Percentiles rank a stretch among this genome's conserved stretches.
phyloP scores from a whole-genome alignment of 2,113 vertebrate species.

The Sterrhoptilus dennistouni region DNA sequence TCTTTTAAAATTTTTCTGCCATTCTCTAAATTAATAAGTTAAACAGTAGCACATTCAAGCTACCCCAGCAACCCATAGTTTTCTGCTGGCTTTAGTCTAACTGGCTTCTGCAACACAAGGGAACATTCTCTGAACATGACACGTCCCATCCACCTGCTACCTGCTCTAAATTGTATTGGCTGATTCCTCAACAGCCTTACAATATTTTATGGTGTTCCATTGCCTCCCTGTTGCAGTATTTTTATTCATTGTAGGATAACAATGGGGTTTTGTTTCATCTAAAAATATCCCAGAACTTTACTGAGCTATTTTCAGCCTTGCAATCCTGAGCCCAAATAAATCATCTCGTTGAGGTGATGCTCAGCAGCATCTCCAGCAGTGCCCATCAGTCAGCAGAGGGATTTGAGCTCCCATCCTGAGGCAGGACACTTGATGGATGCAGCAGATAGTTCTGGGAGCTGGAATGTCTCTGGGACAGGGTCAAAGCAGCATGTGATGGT shows the following conservation, averaged over 20 bases:
- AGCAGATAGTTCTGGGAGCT: background rate
- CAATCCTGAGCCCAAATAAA: background rate
- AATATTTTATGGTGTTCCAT: background rate
- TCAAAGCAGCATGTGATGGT: background rate
- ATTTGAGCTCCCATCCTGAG: background rate
- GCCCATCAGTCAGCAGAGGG: conserved; percentile 16
- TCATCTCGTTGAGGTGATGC: background rate
- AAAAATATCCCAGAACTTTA: conserved; percentile 29
- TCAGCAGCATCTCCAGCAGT: conserved; percentile 15
- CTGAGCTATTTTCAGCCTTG: conserved; percentile 8
- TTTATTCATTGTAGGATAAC: conserved; percentile 2
- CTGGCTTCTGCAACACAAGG: background rate
- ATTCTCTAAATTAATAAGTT: conserved; percentile 55
- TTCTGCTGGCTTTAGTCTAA: background rate
- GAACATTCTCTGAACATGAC: background rate
- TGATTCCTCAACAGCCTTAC: background rate
- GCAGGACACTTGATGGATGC: background rate
- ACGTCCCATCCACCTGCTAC: background rate
- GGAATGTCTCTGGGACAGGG: background rate
- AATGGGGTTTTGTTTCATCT: conserved; percentile 32
- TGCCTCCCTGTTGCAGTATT: background rate
- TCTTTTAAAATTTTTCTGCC: conserved; percentile 24
- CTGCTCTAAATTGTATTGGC: background rate
- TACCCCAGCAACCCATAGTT: conserved; percentile 21
- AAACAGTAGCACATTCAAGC: conserved; percentile 25